phyloP scores from a whole-genome alignment of 23 tunicate species.

The Trididemnum nubilum region DNA sequence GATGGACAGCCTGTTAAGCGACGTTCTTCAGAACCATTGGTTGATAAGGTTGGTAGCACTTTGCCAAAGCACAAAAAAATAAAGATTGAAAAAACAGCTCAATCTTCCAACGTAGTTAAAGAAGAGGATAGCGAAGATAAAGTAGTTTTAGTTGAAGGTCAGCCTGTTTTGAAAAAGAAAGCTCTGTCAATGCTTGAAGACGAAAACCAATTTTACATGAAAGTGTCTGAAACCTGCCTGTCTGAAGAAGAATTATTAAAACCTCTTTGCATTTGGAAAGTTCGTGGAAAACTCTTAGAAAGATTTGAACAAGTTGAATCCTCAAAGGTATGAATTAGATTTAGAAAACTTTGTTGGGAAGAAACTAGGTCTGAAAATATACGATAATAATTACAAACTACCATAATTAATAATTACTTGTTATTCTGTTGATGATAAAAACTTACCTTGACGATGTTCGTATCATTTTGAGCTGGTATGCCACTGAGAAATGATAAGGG shows the following conservation, averaged over 20 bases:
- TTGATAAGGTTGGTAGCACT: background rate
- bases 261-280: slow-evolving; percentile 14
- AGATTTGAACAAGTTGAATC: slow-evolving; percentile 15
- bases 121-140: slow-evolving; percentile 10
- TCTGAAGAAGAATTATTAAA: background rate
- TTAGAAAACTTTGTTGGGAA: too few species aligned
- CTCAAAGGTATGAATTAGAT: background rate
- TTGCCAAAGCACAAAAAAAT: background rate
- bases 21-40: background rate
- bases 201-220: background rate
- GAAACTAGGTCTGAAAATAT: too few species aligned
- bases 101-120: background rate
- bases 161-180: background rate
- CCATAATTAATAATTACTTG: too few species aligned
- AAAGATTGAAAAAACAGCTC: background rate
- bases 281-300: slow-evolving; percentile 5
- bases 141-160: slow-evolving; percentile 26
- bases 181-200: background rate
- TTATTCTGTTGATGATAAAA: too few species aligned
- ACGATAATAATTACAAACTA: too few species aligned
- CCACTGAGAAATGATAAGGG: too few species aligned
- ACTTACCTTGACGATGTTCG: too few species aligned
- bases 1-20: slow-evolving; percentile 13
- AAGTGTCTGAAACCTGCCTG: background rate
- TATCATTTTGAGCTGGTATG: too few species aligned